A percentile compares a stretch with the other conserved stretches of the same genome.
These are phyloP conservation scores for Nowickia ferox DNA, from an alignment of 2,888 invertebrate genomes.

Conservation along the genomic window DNA sequence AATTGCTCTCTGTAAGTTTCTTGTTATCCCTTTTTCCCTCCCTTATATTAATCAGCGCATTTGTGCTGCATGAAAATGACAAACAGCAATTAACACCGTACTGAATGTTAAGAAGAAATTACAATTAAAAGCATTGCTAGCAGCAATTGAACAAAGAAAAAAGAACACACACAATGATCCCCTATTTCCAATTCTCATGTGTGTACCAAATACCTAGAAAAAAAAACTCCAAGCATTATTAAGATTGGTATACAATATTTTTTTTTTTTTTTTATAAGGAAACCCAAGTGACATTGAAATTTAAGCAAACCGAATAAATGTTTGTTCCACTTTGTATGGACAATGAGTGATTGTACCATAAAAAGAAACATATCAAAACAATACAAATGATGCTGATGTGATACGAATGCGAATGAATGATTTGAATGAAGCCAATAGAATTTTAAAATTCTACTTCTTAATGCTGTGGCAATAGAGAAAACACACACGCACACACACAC, in stretches of 20 bases:
- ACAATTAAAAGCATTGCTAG: conserved; percentile 20
- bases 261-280: conserved; percentile 34
- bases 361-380: conserved; percentile 53
- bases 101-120: not conserved
- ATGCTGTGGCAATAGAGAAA: conserved; percentile 18
- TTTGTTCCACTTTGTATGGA: conserved; percentile 35
- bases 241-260: not conserved
- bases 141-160: not conserved
- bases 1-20: not conserved
- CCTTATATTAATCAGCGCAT: not conserved
- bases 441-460: conserved; percentile 55
- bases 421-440: conserved; percentile 63
- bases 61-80: conserved; percentile 35
- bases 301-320: conserved; percentile 25
- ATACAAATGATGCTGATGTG: conserved; percentile 63
- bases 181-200: conserved; percentile 18
- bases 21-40: not conserved
- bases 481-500: not conserved
- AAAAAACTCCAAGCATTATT: conserved; percentile 20
- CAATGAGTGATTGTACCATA: conserved; percentile 28
- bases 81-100: conserved; percentile 61
- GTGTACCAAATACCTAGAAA: conserved; percentile 10
- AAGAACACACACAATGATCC: conserved; percentile 34
- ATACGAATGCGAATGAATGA: conserved; percentile 50
- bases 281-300: conserved; percentile 33